Evolutionary conservation across 2,113 vertebrate species (phyloP).

Genomic region (Xerus inauris): DNA sequence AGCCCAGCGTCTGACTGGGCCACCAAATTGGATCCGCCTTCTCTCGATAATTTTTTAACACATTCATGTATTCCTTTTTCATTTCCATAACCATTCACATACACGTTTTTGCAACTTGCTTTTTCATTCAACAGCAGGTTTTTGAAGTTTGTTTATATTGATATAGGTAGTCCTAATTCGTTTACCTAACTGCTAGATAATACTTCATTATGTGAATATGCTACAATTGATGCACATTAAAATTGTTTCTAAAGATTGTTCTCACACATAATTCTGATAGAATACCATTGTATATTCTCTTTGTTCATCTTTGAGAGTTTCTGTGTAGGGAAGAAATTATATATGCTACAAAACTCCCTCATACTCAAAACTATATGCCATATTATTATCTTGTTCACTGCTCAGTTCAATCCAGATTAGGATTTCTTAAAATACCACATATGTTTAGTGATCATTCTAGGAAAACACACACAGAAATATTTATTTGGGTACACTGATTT

Average conservation of each 20-base stretch:
- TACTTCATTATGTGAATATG: not conserved
- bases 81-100: not conserved
- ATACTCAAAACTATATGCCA: not conserved
- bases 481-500: not conserved
- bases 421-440: not conserved
- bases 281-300: not conserved
- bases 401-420: not conserved
- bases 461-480: not conserved
- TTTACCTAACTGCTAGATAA: not conserved
- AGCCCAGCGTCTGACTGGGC: too few species aligned
- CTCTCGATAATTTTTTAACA: not conserved
- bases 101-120: not conserved
- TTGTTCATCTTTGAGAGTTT: constrained; percentile 2
- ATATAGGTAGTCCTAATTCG: not conserved
- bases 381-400: not conserved
- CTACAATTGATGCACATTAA: not conserved
- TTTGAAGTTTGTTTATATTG: not conserved
- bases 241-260: not conserved
- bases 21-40: too few species aligned
- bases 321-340: not conserved
- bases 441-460: not conserved
- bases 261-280: not conserved
- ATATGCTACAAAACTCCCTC: not conserved
- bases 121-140: not conserved
- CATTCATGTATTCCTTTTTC: not conserved